These are phyloP conservation scores for Ganaspis sp. DNA, from an alignment of 1,140 invertebrate genomes.

Conservation along the genomic window DNA sequence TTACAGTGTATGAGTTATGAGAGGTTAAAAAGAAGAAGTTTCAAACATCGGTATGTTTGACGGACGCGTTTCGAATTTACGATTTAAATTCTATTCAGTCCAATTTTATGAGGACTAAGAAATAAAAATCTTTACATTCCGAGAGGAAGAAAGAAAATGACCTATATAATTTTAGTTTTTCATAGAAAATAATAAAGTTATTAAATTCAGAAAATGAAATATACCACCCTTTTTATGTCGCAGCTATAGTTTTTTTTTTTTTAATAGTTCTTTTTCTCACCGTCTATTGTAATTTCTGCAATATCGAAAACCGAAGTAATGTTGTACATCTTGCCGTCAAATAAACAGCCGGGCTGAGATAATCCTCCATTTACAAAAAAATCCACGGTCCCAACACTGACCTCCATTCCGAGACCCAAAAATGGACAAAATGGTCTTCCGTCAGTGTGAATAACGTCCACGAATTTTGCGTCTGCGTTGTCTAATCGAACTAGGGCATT, in stretches of 20 bases:
- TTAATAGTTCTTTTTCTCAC: slow-evolving; percentile 48
- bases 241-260: not conserved
- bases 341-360: slow-evolving; percentile 62
- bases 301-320: slow-evolving; percentile 49
- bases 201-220: too few relatives aligned
- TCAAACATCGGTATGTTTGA: too few relatives aligned
- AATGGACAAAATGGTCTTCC: slow-evolving; percentile 60
- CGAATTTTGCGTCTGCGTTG: slow-evolving; percentile 71
- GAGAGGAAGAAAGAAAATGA: too few relatives aligned
- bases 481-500: slow-evolving; percentile 65
- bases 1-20: too few relatives aligned
- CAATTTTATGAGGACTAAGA: too few relatives aligned
- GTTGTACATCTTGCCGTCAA: slow-evolving; percentile 46
- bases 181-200: not conserved
- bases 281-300: slow-evolving; percentile 51
- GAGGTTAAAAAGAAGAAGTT: too few relatives aligned
- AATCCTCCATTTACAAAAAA: slow-evolving; percentile 67
- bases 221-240: too few relatives aligned
- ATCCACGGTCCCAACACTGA: slow-evolving; percentile 64
- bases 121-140: too few relatives aligned
- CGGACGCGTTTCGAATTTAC: too few relatives aligned
- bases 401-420: slow-evolving; percentile 69
- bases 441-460: slow-evolving; percentile 76
- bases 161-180: not conserved
- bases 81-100: too few relatives aligned